A percentile compares a stretch with the other conserved stretches of the same genome.
Evolutionary conservation across 2,113 vertebrate species (phyloP).

Genomic region (Hystrix cristata): DNA sequence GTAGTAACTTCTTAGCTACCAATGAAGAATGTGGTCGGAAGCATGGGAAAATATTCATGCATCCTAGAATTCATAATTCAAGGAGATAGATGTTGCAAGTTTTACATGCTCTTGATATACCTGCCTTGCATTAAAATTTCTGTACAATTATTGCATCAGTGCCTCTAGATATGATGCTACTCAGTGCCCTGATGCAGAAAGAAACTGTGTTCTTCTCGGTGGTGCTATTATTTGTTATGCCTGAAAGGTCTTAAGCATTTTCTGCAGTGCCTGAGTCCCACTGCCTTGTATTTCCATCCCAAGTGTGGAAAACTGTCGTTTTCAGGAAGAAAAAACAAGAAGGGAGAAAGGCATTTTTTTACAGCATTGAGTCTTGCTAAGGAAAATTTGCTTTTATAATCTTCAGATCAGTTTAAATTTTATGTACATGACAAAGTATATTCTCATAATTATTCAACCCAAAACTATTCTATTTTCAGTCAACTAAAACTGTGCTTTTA

Average conservation of each 20-base stretch:
- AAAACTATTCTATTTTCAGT: conserved; percentile 46
- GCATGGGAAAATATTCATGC: conserved; percentile 19
- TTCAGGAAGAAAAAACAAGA: conserved; percentile 38
- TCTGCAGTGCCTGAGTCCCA: conserved; percentile 38
- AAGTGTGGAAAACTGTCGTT: conserved; percentile 62
- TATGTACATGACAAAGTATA: not conserved
- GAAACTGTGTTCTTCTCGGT: conserved; percentile 55
- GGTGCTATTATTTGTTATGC: conserved; percentile 70
- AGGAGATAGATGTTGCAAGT: conserved; percentile 49
- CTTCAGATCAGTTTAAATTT: conserved; percentile 54
- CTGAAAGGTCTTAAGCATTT: conserved; percentile 72
- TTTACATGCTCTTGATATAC: not conserved
- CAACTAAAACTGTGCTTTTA: conserved; percentile 27
- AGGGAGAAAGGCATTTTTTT: conserved; percentile 49
- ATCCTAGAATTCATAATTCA: conserved; percentile 44
- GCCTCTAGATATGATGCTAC: conserved; percentile 54
- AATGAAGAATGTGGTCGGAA: conserved; percentile 6
- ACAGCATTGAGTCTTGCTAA: conserved; percentile 25
- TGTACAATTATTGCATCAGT: conserved; percentile 55
- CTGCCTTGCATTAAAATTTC: not conserved
- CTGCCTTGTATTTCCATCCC: conserved; percentile 57
- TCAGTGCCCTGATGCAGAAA: conserved; percentile 65
- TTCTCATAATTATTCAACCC: conserved; percentile 63
- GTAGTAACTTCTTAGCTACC: conserved; percentile 38
- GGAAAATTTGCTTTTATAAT: conserved; percentile 47